phyloP scores from a whole-genome alignment of 2,888 invertebrate genomes.

The Polydesmus complanatus region DNA sequence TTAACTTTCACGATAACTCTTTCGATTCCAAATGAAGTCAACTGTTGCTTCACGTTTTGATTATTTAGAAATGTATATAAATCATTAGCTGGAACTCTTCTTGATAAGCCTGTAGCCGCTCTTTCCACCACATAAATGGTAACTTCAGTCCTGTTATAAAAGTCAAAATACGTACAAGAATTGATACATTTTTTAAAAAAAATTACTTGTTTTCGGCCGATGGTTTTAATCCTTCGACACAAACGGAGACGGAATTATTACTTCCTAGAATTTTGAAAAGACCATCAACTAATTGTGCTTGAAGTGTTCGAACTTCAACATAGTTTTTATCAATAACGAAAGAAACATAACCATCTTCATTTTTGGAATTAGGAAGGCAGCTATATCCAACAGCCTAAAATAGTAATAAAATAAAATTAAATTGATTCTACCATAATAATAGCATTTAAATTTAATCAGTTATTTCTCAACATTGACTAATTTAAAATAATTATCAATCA shows the following conservation, averaged over 20 bases:
- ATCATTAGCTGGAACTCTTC: slow-evolving; percentile 32
- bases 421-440: background rate
- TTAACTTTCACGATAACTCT: slow-evolving; percentile 57
- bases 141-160: slow-evolving; percentile 46
- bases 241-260: slow-evolving; percentile 65
- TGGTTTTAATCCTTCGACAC: slow-evolving; percentile 62
- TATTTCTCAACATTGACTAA: too few relatives aligned
- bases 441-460: too few relatives aligned
- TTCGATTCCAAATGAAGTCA: slow-evolving; percentile 55
- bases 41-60: slow-evolving; percentile 52
- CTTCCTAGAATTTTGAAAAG: slow-evolving; percentile 51
- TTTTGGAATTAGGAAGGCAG: slow-evolving; percentile 67
- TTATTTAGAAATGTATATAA: slow-evolving; percentile 40
- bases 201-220: slow-evolving; percentile 52
- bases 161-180: slow-evolving; percentile 1
- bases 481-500: background rate
- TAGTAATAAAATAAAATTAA: slow-evolving; percentile 2
- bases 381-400: slow-evolving; percentile 72
- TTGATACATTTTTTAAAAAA: background rate
- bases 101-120: slow-evolving; percentile 37
- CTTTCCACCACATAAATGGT: slow-evolving; percentile 59
- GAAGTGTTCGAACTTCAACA: slow-evolving; percentile 58
- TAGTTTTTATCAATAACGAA: slow-evolving; percentile 69
- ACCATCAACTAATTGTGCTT: slow-evolving; percentile 46
- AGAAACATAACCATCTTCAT: slow-evolving; percentile 80